Percentiles rank a stretch among this genome's conserved stretches.
Evolutionary conservation across 2,797 vertebrate genomes (phyloP).

Genomic region (Hyperoplus immaculatus): DNA sequence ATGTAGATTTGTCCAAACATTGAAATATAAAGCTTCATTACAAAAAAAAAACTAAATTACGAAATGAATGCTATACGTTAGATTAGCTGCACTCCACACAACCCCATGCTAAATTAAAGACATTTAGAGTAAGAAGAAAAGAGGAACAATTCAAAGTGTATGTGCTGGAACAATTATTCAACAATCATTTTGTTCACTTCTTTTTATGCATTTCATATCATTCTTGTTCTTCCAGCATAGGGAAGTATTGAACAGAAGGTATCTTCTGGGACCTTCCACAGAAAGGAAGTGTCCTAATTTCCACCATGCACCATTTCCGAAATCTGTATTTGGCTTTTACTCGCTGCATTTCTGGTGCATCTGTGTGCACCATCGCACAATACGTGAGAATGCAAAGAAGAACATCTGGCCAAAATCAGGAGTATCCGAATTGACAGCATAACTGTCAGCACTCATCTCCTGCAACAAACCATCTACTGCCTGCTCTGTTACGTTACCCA

Average conservation of each 20-base stretch:
- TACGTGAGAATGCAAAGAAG: slow-evolving; percentile 27
- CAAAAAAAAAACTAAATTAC: slow-evolving; percentile 14
- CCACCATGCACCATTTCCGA: slow-evolving; percentile 43
- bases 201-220: slow-evolving; percentile 25
- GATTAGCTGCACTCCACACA: slow-evolving; percentile 29
- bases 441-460: slow-evolving; percentile 73
- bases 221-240: slow-evolving; percentile 1
- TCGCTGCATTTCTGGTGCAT: slow-evolving; percentile 45
- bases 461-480: slow-evolving; percentile 60
- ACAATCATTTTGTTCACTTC: slow-evolving; percentile 15
- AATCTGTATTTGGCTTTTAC: slow-evolving; percentile 45
- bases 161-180: background rate
- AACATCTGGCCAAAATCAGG: slow-evolving; percentile 79
- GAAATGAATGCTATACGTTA: slow-evolving; percentile 26
- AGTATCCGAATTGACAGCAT: slow-evolving; percentile 63
- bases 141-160: background rate
- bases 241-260: slow-evolving; percentile 16
- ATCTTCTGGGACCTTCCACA: slow-evolving; percentile 37
- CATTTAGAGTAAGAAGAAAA: background rate
- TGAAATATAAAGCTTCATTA: slow-evolving; percentile 31
- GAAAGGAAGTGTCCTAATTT: slow-evolving; percentile 70
- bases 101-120: slow-evolving; percentile 12
- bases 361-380: slow-evolving; percentile 28
- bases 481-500: slow-evolving; percentile 54
- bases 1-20: slow-evolving; percentile 22